Conservation (phyloP, 2,888 invertebrate species). For the Diloba caeruleocephala region DNA sequence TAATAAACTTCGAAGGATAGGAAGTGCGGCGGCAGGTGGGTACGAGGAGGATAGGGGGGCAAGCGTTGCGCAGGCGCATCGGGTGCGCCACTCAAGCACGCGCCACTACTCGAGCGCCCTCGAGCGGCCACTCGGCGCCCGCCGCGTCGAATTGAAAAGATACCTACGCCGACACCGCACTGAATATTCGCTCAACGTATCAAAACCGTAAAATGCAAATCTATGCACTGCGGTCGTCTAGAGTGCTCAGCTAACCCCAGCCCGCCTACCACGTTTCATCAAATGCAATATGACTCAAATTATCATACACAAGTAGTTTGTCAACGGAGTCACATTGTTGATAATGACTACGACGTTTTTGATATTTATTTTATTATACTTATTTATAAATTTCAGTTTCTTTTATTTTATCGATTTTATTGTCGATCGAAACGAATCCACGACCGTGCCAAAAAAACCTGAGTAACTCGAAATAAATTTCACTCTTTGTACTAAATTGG, state of each 20-base stretch:
- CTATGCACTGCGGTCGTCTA: constrained; percentile 86
- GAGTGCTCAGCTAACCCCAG: constrained; percentile 75
- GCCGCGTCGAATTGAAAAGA: constrained; percentile 87
- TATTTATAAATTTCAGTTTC: constrained; percentile 27
- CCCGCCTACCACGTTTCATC: constrained; percentile 77
- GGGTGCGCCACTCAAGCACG: constrained; percentile 83
- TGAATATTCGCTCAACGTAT: constrained; percentile 88
- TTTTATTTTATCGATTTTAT: too few relatives aligned
- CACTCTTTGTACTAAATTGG: constrained; percentile 35
- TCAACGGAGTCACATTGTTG: constrained; percentile 69
- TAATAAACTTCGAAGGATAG: constrained; percentile 74
- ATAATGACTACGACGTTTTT: constrained; percentile 57
- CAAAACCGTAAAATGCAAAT: constrained; percentile 89
- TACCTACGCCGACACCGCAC: constrained; percentile 85
- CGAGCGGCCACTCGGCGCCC: constrained; percentile 81
- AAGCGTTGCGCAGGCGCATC: constrained; percentile 80
- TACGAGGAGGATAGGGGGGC: constrained; percentile 43
- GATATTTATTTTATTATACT: constrained; percentile 21
- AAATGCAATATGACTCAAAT: constrained; percentile 84
- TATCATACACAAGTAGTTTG: constrained; percentile 80
- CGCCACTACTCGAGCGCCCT: constrained; percentile 82
- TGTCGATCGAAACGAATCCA: too few relatives aligned
- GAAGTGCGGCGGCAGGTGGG: constrained; percentile 43
- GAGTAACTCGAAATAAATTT: constrained; percentile 35
- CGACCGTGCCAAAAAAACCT: too few relatives aligned